These are phyloP conservation scores for Zelleria hepariella DNA, from an alignment of 2,888 invertebrate genomes.

Conservation along the genomic window DNA sequence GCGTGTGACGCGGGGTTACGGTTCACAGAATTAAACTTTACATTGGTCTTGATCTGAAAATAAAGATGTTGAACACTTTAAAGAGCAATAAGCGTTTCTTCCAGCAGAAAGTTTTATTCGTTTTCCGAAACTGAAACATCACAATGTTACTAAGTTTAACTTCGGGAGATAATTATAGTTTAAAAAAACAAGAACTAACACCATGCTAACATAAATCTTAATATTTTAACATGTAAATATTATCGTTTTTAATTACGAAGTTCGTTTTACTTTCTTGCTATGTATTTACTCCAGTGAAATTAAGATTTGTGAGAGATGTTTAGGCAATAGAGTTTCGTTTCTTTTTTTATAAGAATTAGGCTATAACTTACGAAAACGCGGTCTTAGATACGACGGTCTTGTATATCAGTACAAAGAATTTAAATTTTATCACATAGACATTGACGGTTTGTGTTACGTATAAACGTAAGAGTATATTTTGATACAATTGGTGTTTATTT, in stretches of 20 bases:
- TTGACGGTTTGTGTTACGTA: constrained; percentile 40
- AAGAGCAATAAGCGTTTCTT: neutral
- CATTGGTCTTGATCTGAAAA: neutral
- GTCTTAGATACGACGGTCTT: constrained; percentile 31
- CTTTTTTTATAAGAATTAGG: constrained; percentile 45
- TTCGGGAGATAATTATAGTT: neutral
- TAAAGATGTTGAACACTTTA: neutral
- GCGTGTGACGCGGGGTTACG: too few species aligned
- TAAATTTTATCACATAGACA: constrained; percentile 27
- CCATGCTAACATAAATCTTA: neutral
- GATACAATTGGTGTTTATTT: constrained; percentile 50
- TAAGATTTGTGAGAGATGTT: constrained; percentile 4
- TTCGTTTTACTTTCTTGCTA: neutral
- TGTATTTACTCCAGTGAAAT: neutral
- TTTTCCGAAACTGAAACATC: neutral
- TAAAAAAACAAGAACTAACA: neutral
- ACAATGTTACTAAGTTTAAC: neutral
- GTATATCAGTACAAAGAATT: constrained; percentile 68
- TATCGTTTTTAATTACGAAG: neutral
- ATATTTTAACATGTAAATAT: neutral
- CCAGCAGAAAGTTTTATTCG: too few species aligned
- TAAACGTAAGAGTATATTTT: constrained; percentile 46
- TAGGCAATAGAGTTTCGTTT: constrained; percentile 38
- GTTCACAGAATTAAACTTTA: neutral
- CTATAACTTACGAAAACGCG: constrained; percentile 33